Evolutionary conservation across 2,888 invertebrate genomes (phyloP).

Genomic region (Acleris cristana): DNA sequence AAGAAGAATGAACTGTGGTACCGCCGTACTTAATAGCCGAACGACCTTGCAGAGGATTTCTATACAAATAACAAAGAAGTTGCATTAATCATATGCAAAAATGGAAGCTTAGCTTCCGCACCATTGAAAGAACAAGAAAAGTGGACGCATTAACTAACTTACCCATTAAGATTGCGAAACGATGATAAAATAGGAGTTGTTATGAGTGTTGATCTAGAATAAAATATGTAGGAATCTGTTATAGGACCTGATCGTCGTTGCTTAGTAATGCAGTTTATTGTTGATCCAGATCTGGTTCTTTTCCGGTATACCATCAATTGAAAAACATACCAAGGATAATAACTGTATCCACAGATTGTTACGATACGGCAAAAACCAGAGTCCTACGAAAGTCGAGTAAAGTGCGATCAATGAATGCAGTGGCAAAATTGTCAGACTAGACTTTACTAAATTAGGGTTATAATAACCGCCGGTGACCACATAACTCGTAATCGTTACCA

Average conservation of each 20-base stretch:
- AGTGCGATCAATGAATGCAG: too few relatives aligned
- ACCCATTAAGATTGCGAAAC: slow-evolving; percentile 26
- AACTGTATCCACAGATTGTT: too few relatives aligned
- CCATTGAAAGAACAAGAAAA: slow-evolving; percentile 77
- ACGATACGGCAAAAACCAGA: too few relatives aligned
- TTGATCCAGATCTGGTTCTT: background rate
- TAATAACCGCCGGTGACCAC: too few relatives aligned
- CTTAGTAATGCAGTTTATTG: slow-evolving; percentile 12
- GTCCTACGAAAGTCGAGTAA: too few relatives aligned
- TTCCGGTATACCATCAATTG: slow-evolving; percentile 1
- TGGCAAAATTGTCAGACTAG: too few relatives aligned
- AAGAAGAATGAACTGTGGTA: background rate
- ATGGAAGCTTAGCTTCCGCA: slow-evolving; percentile 65
- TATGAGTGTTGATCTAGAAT: slow-evolving; percentile 24
- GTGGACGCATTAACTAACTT: slow-evolving; percentile 64
- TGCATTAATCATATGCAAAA: slow-evolving; percentile 77
- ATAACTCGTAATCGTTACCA: too few relatives aligned
- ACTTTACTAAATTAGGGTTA: too few relatives aligned
- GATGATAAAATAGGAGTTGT: slow-evolving; percentile 15
- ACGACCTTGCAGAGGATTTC: slow-evolving; percentile 72
- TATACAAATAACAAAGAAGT: slow-evolving; percentile 64
- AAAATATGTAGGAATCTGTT: slow-evolving; percentile 17
- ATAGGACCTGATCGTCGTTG: background rate
- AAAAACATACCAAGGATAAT: background rate
- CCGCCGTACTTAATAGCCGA: slow-evolving; percentile 51